Evolutionary conservation across 2,797 vertebrate genomes (phyloP).

Genomic region (Enteromius treurensis): DNA sequence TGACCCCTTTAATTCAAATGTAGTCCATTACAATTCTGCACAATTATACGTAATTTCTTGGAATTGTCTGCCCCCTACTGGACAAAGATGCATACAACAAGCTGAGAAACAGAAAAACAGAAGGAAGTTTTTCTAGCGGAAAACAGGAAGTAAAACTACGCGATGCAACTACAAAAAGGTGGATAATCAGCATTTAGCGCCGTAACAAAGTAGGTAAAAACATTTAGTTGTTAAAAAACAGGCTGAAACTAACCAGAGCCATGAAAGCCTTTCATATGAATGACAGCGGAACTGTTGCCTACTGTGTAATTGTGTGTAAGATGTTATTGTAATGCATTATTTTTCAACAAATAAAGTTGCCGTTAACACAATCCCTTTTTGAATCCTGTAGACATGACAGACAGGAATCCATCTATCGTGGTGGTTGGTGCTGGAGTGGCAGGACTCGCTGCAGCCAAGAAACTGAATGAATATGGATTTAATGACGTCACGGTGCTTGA

Average conservation of each 20-base stretch:
- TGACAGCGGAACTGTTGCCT: neutral
- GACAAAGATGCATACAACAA: neutral
- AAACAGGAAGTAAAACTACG: constrained; percentile 18
- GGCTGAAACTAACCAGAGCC: neutral
- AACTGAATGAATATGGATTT: constrained; percentile 57
- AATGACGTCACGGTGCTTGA: constrained; percentile 60
- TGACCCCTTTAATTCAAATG: neutral
- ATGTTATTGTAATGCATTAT: neutral
- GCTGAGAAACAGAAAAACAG: neutral
- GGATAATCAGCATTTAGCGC: neutral
- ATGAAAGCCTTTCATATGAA: neutral
- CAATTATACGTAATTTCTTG: neutral
- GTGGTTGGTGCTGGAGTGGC: constrained; percentile 63
- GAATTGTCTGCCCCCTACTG: constrained; percentile 12
- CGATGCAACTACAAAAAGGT: neutral
- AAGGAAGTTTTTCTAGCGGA: neutral
- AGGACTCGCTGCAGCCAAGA: constrained; percentile 58
- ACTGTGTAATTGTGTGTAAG: neutral
- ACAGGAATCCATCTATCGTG: constrained; percentile 54
- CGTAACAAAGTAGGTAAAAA: neutral
- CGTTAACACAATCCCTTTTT: neutral
- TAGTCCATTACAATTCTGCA: neutral
- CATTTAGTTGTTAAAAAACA: neutral
- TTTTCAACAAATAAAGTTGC: neutral
- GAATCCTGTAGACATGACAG: constrained; percentile 13